phyloP scores from a whole-genome alignment of 2,113 vertebrate species.

The Melanerpes formicivorus region DNA sequence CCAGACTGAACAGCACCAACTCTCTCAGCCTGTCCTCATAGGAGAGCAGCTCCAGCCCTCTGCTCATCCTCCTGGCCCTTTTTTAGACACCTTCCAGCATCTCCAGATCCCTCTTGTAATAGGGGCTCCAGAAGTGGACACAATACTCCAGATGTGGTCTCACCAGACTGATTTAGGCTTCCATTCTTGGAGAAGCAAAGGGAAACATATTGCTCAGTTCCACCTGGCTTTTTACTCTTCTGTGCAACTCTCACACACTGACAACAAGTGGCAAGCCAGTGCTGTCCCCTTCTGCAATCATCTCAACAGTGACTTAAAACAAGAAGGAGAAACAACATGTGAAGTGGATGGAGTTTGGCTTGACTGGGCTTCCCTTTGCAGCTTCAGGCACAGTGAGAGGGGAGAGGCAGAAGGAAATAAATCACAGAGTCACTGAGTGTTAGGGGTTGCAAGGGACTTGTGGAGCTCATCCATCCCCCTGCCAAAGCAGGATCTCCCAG shows the following conservation, averaged over 20 bases:
- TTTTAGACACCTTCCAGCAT: no score
- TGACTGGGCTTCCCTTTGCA: not conserved
- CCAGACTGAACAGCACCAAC: no score
- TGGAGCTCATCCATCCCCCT: no score
- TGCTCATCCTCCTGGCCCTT: no score
- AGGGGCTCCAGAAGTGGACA: no score
- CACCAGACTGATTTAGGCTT: not conserved
- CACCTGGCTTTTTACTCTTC: not conserved
- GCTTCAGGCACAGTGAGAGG: not conserved
- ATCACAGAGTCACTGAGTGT: not conserved
- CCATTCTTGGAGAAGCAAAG: not conserved
- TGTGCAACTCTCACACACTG: not conserved
- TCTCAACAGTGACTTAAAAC: not conserved
- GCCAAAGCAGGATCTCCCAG: no score
- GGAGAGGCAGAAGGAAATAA: not conserved
- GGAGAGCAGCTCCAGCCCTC: no score
- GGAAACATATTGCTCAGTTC: not conserved
- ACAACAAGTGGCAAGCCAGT: not conserved
- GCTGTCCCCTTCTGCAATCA: not conserved
- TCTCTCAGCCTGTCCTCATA: no score
- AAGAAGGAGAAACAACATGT: not conserved
- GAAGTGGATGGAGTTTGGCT: not conserved
- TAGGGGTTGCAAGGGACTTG: no score
- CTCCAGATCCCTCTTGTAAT: no score
- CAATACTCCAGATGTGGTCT: no score